A percentile compares a stretch with the other conserved stretches of the same genome.
Evolutionary conservation across 2,888 invertebrate species (phyloP).

Genomic region (Platycheirus rosarum): DNA sequence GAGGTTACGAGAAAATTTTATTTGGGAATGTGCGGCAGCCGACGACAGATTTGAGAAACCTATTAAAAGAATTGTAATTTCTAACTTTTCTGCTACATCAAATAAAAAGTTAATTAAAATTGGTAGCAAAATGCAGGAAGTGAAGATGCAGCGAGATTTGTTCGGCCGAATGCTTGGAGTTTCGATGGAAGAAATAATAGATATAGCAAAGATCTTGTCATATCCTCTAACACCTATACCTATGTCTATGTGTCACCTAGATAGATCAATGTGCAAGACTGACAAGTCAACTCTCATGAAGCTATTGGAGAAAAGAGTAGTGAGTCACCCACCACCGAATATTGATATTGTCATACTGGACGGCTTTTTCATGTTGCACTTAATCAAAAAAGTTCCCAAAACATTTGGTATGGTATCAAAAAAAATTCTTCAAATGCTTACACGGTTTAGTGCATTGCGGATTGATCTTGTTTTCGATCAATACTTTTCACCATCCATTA

Average conservation of each 20-base stretch:
- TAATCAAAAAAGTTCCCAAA: constrained; percentile 18
- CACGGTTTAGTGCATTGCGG: constrained; percentile 16
- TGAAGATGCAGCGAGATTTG: constrained; percentile 21
- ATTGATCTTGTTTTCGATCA: constrained; percentile 32
- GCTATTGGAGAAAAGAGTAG: constrained; percentile 20
- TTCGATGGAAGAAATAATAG: constrained; percentile 19
- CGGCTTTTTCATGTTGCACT: constrained; percentile 7
- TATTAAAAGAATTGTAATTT: constrained; percentile 17
- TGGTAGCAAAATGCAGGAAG: not conserved
- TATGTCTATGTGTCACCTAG: constrained; percentile 19
- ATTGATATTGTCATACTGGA: constrained; percentile 21
- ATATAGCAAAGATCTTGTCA: constrained; percentile 16
- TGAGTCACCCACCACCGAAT: constrained; percentile 21
- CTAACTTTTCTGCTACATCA: constrained; percentile 16
- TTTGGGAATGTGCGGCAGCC: constrained; percentile 6
- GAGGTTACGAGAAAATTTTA: not conserved
- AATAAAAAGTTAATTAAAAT: constrained; percentile 1
- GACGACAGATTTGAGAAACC: constrained; percentile 16
- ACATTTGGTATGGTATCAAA: constrained; percentile 15
- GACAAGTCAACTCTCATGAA: constrained; percentile 12
- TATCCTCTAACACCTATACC: no score
- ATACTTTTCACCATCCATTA: constrained; percentile 28
- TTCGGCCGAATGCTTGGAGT: constrained; percentile 21
- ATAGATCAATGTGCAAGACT: constrained; percentile 20
- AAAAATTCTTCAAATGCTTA: constrained; percentile 19